Evolutionary conservation across 2,113 vertebrate genomes (phyloP), one percentile per base, ranked within the genome.

Genomic region (Zosterops japonicus): DNA sequence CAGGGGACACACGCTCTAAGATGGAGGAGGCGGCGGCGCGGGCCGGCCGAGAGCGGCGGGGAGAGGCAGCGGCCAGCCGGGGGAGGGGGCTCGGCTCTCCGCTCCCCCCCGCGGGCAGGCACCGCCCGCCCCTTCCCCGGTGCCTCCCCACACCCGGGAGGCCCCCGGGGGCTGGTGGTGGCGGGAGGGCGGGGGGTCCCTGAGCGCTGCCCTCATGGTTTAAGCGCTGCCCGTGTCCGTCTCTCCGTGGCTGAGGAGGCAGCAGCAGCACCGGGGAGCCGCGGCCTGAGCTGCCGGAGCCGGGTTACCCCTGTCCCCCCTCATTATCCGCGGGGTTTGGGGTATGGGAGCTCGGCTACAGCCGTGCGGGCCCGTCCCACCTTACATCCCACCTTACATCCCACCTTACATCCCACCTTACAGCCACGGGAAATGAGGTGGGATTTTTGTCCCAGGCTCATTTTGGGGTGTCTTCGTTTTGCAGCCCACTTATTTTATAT

Each of bases 51-150:
- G 56, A 36, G 36, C 56, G 96, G 92, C 50, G 86, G 72, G 83
- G 81, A 63, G 64, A 85, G 85, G 85, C 91, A 71, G 80, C 69
- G 63, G 78, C 91, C 86, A 64, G 81, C 69, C 72, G 85, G 76
- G 83, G 92, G 92, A 94, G 80, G 91, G 92, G 93, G 94, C 87
- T 84, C 91, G 46, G 83, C 70, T 29, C 67, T 80, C 50, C 87
- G 71, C 84, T 91, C 89, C 72, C 80, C 60, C 72, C 97, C 36
- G 96, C 98, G 95, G 97, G 96, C 97, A 97, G 96, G 97, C 97
- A 94, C 96, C 96, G 97, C 98, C 97, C 97, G 96, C 97, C 95
- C 94, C 93, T 94, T 36, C 92, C 88, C 20, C 53, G 69, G 56
- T 83, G 74, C 79, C 87, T 96, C 97, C 97, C 95, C 97, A 96